A percentile compares a stretch with the other conserved stretches of the same genome.
Evolutionary conservation across 2,888 invertebrate genomes (phyloP).

Genomic region (Ephialtes manifestator): DNA sequence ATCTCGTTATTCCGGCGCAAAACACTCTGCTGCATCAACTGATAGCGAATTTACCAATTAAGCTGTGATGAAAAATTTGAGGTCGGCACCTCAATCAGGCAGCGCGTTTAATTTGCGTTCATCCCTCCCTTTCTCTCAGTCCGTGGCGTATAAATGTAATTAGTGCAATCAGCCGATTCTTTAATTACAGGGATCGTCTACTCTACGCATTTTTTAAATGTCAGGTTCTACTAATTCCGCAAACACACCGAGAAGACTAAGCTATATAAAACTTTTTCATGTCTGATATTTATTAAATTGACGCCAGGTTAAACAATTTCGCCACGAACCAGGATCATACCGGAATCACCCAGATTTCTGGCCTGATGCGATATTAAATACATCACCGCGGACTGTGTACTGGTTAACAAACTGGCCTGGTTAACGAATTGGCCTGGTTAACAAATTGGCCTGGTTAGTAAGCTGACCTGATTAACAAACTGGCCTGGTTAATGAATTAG

Average conservation of each 20-base stretch:
- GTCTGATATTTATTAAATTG: not conserved
- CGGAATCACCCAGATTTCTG: too few species aligned
- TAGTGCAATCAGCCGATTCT: constrained; percentile 35
- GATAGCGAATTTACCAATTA: constrained; percentile 59
- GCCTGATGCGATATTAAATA: too few species aligned
- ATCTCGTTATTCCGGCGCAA: constrained; percentile 32
- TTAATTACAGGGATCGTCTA: constrained; percentile 32
- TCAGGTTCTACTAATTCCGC: constrained; percentile 41
- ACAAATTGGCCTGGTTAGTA: too few species aligned
- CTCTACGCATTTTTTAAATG: not conserved
- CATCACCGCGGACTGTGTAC: too few species aligned
- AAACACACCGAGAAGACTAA: not conserved
- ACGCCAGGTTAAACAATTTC: not conserved
- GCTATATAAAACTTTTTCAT: not conserved
- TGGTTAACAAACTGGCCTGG: too few species aligned
- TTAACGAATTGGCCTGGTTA: too few species aligned
- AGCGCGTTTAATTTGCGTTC: constrained; percentile 32
- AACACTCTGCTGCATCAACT: constrained; percentile 36
- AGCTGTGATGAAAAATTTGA: constrained; percentile 59
- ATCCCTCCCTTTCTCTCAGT: not conserved
- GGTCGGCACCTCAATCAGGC: constrained; percentile 54
- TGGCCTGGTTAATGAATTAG: too few species aligned
- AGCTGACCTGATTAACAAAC: too few species aligned
- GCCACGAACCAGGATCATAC: too few species aligned
- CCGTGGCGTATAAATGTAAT: constrained; percentile 41